Evolutionary conservation across 1,140 invertebrate genomes (phyloP), one percentile per base, ranked within the genome.

Genomic region (Linepithema humile): DNA sequence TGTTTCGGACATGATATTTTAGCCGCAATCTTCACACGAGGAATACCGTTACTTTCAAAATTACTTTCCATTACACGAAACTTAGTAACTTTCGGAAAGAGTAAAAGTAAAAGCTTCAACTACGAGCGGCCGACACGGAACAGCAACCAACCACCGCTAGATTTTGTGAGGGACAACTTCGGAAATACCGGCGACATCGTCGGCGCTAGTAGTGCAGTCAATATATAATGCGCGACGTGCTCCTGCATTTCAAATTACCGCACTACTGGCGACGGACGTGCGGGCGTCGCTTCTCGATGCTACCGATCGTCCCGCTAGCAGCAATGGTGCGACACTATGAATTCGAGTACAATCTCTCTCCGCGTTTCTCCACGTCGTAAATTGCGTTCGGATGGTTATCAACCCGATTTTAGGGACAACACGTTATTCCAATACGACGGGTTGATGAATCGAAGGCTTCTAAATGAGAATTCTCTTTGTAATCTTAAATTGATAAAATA

Each of bases 181-280:
- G 75, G 75, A 69, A 69, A 78, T 78, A 17, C 48, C 48, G 38
- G 23, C 75, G 75, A 78, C 75, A 78, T 69, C 26, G 75, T 35
- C 50, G 62, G 38, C 23, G 48, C 75, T 80, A 69, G 75, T 69
- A 69, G 75, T 40, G 75, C 64, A 80, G 75, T 70, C 75, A 80
- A 80, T 80, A 80, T 80, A 80, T 80, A 80, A 80, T 80, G 75
- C 75, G 75, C 75, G 75, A 80, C 75, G 64, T 80, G 75, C 35
- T 80, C 75, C 48, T 80, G 75, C 75, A 80, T 80, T 80, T 80
- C 75, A 43, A 80, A 80, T 80, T 80, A 80, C 64, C n/a, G 48
- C 75, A 78, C 64, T 57, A 35, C 62, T 17, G 23, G 62, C 45
- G 45, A 78, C 74, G 74, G 65, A 55, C 75, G 75, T 80, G 32